These are phyloP conservation scores for Eupristina koningsbergeri DNA, from an alignment of 1,140 invertebrate species.

Conservation along the genomic window DNA sequence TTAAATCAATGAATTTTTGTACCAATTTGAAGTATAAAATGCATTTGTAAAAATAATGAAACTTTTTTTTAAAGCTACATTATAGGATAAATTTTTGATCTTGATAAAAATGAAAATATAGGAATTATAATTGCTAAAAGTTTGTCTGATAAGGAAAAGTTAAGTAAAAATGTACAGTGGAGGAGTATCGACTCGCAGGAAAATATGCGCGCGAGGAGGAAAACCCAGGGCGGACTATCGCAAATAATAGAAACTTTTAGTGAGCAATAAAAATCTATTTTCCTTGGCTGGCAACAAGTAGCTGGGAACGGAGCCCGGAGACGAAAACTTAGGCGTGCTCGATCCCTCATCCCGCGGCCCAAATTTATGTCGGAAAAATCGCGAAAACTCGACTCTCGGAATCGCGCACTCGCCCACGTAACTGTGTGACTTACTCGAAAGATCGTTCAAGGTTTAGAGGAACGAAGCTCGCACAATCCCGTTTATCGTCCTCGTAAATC, in stretches of 20 bases:
- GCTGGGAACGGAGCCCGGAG: not conserved
- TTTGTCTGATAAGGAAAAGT: not conserved
- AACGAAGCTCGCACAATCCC: conserved; percentile 53
- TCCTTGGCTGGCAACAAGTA: conserved; percentile 35
- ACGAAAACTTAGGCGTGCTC: not conserved
- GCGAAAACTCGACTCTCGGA: not conserved
- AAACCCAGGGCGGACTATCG: conserved; percentile 16
- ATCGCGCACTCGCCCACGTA: conserved; percentile 17
- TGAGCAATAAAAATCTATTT: conserved; percentile 49
- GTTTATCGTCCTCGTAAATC: conserved; percentile 63
- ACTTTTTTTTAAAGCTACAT: no score
- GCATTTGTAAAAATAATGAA: no score
- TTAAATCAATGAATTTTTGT: no score
- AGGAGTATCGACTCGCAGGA: not conserved
- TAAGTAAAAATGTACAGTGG: not conserved
- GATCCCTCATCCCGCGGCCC: no score
- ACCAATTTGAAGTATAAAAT: no score
- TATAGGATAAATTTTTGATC: no score
- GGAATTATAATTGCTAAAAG: conserved; percentile 5
- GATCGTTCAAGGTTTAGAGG: conserved; percentile 58
- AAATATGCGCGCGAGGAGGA: not conserved
- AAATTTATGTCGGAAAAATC: not conserved
- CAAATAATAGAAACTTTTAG: conserved; percentile 49
- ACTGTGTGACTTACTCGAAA: conserved; percentile 55
- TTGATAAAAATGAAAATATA: not conserved